Conservation (phyloP, 1,140 invertebrate genomes). For the Caligus rogercresseyi region DNA sequence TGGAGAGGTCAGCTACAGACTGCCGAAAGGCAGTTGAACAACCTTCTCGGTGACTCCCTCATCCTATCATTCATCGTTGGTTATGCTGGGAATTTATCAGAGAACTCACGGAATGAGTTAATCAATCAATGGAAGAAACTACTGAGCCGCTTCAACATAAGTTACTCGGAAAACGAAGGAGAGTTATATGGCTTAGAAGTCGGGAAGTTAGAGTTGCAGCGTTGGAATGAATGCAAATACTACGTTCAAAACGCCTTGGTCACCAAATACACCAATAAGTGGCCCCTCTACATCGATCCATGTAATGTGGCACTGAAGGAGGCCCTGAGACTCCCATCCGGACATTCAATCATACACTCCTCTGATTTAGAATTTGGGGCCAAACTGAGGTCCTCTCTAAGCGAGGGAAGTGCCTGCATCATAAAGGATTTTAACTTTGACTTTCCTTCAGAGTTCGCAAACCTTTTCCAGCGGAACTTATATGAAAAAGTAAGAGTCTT, state of each 20-base stretch:
- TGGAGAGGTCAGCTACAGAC: constrained; percentile 16
- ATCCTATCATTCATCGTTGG: constrained; percentile 22
- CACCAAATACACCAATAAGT: constrained; percentile 5
- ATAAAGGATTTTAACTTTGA: constrained; percentile 6
- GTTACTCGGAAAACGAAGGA: background rate
- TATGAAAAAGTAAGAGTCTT: constrained; percentile 14
- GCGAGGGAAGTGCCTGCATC: background rate
- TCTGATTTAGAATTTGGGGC: background rate
- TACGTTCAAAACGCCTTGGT: constrained; percentile 15
- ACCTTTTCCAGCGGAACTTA: constrained; percentile 11
- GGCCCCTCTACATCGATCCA: constrained; percentile 14
- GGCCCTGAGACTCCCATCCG: background rate
- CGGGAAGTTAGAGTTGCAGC: background rate
- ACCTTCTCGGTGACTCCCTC: constrained; percentile 23
- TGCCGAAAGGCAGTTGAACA: constrained; percentile 20
- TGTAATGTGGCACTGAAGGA: constrained; percentile 2
- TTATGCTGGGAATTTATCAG: constrained; percentile 20
- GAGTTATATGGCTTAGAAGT: background rate
- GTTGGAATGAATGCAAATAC: constrained; percentile 1
- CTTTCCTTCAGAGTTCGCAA: constrained; percentile 3
- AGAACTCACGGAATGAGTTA: constrained; percentile 8
- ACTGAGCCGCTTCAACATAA: constrained; percentile 1
- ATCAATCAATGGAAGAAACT: constrained; percentile 9
- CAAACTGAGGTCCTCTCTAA: constrained; percentile 4
- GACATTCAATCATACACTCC: background rate